Conservation (phyloP, 2,113 vertebrate species). For the Emydocephalus ijimae region DNA sequence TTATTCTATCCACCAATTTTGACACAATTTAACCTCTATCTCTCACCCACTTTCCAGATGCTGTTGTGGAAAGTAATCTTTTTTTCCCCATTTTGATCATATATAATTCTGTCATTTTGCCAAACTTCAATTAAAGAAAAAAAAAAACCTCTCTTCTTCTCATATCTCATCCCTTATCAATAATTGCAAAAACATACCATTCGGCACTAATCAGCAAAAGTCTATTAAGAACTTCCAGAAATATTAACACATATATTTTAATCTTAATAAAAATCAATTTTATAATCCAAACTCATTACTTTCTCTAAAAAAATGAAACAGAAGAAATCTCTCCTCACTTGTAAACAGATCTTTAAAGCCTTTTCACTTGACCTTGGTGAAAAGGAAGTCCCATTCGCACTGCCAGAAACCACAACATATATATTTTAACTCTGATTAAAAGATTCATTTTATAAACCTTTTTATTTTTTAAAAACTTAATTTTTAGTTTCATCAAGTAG, state of each 20-base stretch:
- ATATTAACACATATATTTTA: not conserved
- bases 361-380: not conserved
- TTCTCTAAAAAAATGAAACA: not conserved
- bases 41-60: not conserved
- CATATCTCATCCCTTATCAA: not conserved
- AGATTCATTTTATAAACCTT: no score
- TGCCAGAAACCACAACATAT: no score
- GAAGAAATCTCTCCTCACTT: not conserved
- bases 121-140: not conserved
- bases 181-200: not conserved
- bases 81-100: not conserved
- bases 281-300: not conserved
- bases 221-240: not conserved
- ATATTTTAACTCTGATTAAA: no score
- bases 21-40: not conserved
- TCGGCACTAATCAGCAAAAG: not conserved
- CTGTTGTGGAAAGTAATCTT: not conserved
- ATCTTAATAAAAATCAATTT: not conserved
- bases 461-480: no score
- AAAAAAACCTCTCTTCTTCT: not conserved
- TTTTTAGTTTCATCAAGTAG: no score
- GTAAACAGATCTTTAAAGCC: not conserved
- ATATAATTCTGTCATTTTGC: not conserved
- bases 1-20: not conserved
- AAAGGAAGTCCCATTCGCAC: no score